Percentiles rank a stretch among this genome's conserved stretches.
phyloP scores from a whole-genome alignment of 2,888 invertebrate species.

The Thecophora atra region DNA sequence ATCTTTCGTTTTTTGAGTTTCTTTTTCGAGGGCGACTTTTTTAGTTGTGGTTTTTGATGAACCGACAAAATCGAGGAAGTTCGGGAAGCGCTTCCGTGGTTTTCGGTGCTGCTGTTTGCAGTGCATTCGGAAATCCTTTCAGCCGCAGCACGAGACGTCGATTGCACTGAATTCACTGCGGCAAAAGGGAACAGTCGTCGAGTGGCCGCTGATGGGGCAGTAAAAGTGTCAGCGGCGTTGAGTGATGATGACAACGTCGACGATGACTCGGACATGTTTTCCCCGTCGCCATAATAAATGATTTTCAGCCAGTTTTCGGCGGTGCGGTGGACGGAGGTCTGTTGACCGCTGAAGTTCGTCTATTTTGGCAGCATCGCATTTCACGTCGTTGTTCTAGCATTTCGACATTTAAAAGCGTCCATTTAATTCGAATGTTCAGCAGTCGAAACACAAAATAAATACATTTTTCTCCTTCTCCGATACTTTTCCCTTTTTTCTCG shows the following conservation, averaged over 20 bases:
- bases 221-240: conserved; percentile 1
- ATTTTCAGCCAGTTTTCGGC: too few relatives aligned
- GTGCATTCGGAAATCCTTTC: not conserved
- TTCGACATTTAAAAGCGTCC: too few relatives aligned
- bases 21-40: conserved; percentile 8
- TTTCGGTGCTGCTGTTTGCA: conserved; percentile 5
- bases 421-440: too few relatives aligned
- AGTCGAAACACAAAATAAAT: too few relatives aligned
- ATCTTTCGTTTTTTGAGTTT: not conserved
- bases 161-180: not conserved
- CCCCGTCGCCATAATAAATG: too few relatives aligned
- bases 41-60: conserved; percentile 7
- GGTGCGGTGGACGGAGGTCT: too few relatives aligned
- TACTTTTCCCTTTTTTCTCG: not conserved
- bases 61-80: conserved; percentile 5
- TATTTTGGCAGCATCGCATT: too few relatives aligned
- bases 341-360: too few relatives aligned
- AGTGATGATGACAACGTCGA: not conserved
- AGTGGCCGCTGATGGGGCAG: not conserved
- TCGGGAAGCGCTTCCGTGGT: not conserved
- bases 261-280: not conserved
- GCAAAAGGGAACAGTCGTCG: too few relatives aligned
- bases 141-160: not conserved
- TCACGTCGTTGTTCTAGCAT: too few relatives aligned
- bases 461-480: not conserved